Evolutionary conservation across 2,888 invertebrate genomes (phyloP), one percentile per base, ranked within the genome.

Genomic region (Silvanus unidentatus): DNA sequence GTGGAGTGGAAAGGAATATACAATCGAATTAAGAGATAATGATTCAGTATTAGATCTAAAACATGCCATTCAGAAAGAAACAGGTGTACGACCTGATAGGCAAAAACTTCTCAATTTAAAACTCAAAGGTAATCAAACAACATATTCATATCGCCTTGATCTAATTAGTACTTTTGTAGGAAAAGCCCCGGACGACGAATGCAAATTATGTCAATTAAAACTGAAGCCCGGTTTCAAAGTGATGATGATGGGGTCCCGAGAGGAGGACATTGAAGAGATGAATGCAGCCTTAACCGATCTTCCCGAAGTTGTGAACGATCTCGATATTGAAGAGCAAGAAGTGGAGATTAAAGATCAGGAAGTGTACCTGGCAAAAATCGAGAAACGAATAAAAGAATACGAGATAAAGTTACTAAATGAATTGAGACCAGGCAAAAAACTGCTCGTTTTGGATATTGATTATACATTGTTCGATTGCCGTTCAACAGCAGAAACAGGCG

Each of bases 191-290:
- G 80, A 83, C 39, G 90, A 94, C 70, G 86, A 85, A 55, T 81
- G 84, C 55, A 79, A 80, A 38, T 73, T 96, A n/a, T 78, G 81
- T 1, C 78, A 81, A 40, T 68, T 95, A 48, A 87, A 86, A 59
- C 72, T 96, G 16, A 94, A 94, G 66, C 82, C 86, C 0, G 89
- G 89, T 44, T 86, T 89, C 54, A 95, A 95, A 71, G 78, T 97
- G 9, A 95, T 97, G 93, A 88, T 97, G 88, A 94, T 97, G 81
- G 97, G 97, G 0, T 95, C 94, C 0, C 75, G 90, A 2, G 97
- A 97, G 66, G 88, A 93, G 59, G 93, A 90, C 43, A 93, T 94
- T 61, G 86, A 85, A 34, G 87, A 88, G 62, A 91, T 87, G 0
- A 83, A 82, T 60, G 81, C 82, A 40, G 82, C 86, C 43, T 94